Evolutionary conservation across 2,797 vertebrate species (phyloP), one percentile per base, ranked within the genome.

Genomic region (Anguilla obscura): DNA sequence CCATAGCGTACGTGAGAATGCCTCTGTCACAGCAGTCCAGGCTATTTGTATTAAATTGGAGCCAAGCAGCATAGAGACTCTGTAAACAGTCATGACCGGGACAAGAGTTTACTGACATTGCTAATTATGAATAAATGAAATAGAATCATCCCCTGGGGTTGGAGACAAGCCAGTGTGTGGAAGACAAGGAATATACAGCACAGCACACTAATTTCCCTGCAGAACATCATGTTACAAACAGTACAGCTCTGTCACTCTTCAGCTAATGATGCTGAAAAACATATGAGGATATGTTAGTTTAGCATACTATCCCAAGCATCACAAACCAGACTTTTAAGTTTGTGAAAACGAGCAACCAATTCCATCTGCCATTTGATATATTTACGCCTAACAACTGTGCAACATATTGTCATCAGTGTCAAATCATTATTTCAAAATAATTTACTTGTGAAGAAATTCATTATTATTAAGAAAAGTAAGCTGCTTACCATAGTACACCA

Each of bases 11-110:
- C 84, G n/a, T 60, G 82, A 84, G 18, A 54, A 84, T 33, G 48
- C 69, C 54, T n/a, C n/a, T 74, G 63, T 58, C 84, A 21, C 63
- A 10, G 10, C 54, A 54, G 63, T 88, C 63, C 63, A 12, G 18
- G 45, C 52, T 66, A 71, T 74, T 86, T 74, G 63, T 71, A 18
- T 71, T 88, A 52, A 85, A 84, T 71, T 69, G 71, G 54, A 48
- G 79, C 79, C 36, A 79, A 63, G 58, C 24, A 48, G 24, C 50
- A 21, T n/a, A n/a, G 50, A 82, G 79, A 82, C 21, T 82, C 83
- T 9, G 84, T 48, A 82, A 50, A 82, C 45, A 82, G 79, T 50
- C 45, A 33, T 82, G 45, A 3, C 79, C 27, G 9, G 40, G 45
- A 48, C 79, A 82, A 85, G 69, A 33, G 33, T 50, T 76, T 85